These are phyloP conservation scores for Channallabes apus DNA, from an alignment of 2,797 vertebrate genomes.

Conservation along the genomic window DNA sequence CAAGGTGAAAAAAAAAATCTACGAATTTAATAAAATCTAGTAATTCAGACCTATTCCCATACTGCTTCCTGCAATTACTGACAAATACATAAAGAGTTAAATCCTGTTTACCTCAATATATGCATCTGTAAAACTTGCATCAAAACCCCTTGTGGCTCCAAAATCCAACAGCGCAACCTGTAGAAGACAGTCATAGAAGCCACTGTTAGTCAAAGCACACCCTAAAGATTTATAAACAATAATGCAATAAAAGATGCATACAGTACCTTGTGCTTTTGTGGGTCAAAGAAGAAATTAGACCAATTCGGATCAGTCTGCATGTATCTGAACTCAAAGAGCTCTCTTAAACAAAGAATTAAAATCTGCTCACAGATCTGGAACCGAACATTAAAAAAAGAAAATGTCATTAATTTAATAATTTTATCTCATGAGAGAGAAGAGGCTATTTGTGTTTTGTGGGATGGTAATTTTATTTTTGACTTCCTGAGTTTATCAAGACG, in stretches of 20 bases:
- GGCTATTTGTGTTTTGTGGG: neutral
- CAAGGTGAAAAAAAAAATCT: neutral
- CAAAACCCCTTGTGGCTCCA: slow-evolving; percentile 91
- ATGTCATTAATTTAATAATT: neutral
- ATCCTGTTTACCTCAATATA: slow-evolving; percentile 85
- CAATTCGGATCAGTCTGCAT: slow-evolving; percentile 99
- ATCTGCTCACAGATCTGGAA: slow-evolving; percentile 91
- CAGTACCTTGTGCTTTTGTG: slow-evolving; percentile 84
- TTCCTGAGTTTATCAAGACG: neutral
- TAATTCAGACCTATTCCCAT: neutral
- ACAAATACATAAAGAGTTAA: neutral
- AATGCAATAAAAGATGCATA: slow-evolving; percentile 15
- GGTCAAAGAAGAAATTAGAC: slow-evolving; percentile 98
- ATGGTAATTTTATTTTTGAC: neutral
- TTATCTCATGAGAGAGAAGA: neutral
- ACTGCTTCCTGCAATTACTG: neutral
- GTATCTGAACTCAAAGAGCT: slow-evolving; percentile 93
- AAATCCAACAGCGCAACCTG: slow-evolving; percentile 96
- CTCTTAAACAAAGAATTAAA: slow-evolving; percentile 85
- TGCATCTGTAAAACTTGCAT: slow-evolving; percentile 85
- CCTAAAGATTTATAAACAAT: neutral
- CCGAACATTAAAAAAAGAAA: neutral
- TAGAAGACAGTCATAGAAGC: neutral
- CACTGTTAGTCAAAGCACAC: neutral
- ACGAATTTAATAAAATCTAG: neutral